Base-by-base conservation (phyloP, 2,113 vertebrate genomes). In the Lipotes vexillifer region DNA sequence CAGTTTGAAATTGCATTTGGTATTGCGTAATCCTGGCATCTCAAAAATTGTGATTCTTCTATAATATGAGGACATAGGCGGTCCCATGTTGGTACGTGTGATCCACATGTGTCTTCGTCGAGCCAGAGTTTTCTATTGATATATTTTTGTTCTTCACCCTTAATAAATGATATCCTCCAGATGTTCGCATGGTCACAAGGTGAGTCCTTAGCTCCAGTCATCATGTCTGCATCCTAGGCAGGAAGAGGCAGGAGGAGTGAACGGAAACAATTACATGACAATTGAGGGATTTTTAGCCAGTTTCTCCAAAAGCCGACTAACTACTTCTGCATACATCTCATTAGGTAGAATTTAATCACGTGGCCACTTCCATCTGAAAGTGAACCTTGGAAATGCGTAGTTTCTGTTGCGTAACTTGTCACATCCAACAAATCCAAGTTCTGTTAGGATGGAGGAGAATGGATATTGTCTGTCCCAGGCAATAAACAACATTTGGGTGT, bases 51-150 rank as follows among this genome's bases (percentile, higher is more conserved):
- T 88, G 57, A 7, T 82, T 92, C 66, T 88, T 17, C 5, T 17
- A 27, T 38, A 65, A 20, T 17, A 77, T 31, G 57, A 46, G 31
- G n/a, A 23, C 2, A 17, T 78, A 23, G 52, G 61, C 23, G 49
- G 33, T 52, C 4, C 3, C 1, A 12, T 0, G 0, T 11, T 72
- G 5, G 29, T 33, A 46, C 3, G 29, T 78, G 29, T 57, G 18
- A 1, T 36, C 23, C 6, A 25, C 7, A 6, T 33, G 25, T 81
- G 25, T 57, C 46, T 90, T 80, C 14, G 91, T 2, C 33, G 8
- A 46, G 33, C 31, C 25, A 59, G 21, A 5, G 3, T 38, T n/a
- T 46, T 65, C 18, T 20, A 65, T 21, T 57, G 17, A 57, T 8
- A 57, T 38, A 8, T 6, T 49, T 75, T 91, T 49, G 11, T 74